Conservation (phyloP, 1,140 invertebrate genomes). For the Drosophila kepulauana region DNA sequence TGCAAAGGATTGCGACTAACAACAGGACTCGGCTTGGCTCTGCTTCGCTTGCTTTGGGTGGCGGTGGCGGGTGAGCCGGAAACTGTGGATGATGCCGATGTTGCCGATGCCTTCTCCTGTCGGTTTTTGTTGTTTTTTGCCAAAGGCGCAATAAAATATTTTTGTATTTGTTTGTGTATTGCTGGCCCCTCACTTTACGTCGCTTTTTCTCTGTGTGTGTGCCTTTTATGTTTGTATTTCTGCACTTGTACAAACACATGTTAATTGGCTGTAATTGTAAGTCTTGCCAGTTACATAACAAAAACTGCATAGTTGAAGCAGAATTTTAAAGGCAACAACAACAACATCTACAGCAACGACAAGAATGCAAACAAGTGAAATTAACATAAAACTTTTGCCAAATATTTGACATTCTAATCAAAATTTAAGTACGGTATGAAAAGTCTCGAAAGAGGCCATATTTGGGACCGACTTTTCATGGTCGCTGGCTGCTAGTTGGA, state of each 20-base stretch:
- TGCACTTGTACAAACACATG: slow-evolving; percentile 83
- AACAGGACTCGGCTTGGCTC: too few relatives aligned
- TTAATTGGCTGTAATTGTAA: slow-evolving; percentile 82
- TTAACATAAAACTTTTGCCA: slow-evolving; percentile 73
- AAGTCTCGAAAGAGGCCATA: background rate
- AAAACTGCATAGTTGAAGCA: slow-evolving; percentile 66
- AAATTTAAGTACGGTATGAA: slow-evolving; percentile 66
- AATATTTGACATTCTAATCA: slow-evolving; percentile 73
- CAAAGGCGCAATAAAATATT: slow-evolving; percentile 75
- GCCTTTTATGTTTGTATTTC: slow-evolving; percentile 69
- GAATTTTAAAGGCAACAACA: slow-evolving; percentile 60
- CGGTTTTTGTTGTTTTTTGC: slow-evolving; percentile 51
- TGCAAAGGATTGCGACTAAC: slow-evolving; percentile 65
- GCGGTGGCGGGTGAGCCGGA: background rate
- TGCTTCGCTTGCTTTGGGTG: background rate
- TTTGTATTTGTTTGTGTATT: slow-evolving; percentile 77
- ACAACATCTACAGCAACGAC: slow-evolving; percentile 36
- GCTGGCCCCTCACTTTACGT: slow-evolving; percentile 9
- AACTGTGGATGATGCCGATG: slow-evolving; percentile 21
- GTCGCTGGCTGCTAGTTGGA: background rate
- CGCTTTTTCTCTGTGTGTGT: slow-evolving; percentile 31
- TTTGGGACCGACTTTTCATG: background rate
- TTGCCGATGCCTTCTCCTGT: slow-evolving; percentile 52
- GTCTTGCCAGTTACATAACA: slow-evolving; percentile 62
- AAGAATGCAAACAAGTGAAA: slow-evolving; percentile 53